phyloP scores from a whole-genome alignment of 2,113 vertebrate genomes.

The Trogon surrucura region DNA sequence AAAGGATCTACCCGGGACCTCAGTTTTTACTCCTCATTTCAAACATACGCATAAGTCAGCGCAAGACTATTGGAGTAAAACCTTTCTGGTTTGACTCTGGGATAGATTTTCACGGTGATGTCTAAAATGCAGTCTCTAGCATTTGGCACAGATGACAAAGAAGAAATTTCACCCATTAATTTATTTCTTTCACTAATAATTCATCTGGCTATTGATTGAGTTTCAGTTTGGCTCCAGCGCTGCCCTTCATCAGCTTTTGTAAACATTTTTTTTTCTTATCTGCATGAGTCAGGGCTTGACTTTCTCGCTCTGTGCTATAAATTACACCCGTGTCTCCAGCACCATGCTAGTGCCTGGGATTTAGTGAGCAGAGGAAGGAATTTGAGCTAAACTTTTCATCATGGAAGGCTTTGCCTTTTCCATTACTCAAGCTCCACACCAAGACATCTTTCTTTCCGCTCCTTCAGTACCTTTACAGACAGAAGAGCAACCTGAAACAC shows the following conservation, averaged over 20 bases:
- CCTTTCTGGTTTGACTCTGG: background rate
- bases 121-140: background rate
- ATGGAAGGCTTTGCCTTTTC: conserved; percentile 2
- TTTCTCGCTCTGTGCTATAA: background rate
- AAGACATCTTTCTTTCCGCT: background rate
- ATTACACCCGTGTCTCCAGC: background rate
- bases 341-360: background rate
- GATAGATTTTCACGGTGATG: background rate
- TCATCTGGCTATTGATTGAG: conserved; percentile 6
- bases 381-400: background rate
- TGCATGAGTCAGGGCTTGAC: background rate
- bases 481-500: background rate
- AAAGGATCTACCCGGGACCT: background rate
- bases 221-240: conserved; percentile 13
- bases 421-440: background rate
- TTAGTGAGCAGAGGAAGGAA: background rate
- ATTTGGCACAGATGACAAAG: background rate
- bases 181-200: conserved; percentile 20
- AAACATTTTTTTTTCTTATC: conserved; percentile 29
- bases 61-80: background rate
- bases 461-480: background rate
- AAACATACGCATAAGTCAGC: background rate
- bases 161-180: background rate
- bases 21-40: background rate
- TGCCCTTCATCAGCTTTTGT: conserved; percentile 10